These are phyloP conservation scores for Thalassophryne amazonica DNA, from an alignment of 2,797 vertebrate genomes.

Conservation along the genomic window DNA sequence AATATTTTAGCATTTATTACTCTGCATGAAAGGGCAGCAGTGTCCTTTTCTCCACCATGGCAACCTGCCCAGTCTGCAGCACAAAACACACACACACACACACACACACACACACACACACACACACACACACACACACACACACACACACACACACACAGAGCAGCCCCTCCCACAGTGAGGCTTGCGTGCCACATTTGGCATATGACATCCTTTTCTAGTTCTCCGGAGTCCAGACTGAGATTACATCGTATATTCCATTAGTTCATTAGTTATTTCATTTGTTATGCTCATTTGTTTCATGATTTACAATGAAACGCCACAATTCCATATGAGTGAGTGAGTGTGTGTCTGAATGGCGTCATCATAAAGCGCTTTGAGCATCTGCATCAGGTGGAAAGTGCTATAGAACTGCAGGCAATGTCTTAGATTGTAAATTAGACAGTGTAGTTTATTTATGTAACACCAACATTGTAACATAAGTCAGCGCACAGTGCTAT, in stretches of 20 bases:
- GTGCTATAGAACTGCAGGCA: too few relatives aligned
- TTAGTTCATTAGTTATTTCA: constrained; percentile 34
- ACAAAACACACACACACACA: neutral
- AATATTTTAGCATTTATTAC: neutral
- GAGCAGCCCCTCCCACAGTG: constrained; percentile 11
- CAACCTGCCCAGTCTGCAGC: constrained; percentile 10
- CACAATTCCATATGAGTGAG: neutral
- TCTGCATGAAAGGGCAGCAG: constrained; percentile 11
- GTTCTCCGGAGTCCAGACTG: constrained; percentile 14
- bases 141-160: constrained; percentile 3
- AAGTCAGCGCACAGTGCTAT: too few relatives aligned
- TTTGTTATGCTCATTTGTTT: constrained; percentile 10
- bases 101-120: neutral
- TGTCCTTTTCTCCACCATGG: constrained; percentile 22
- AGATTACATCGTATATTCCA: too few relatives aligned
- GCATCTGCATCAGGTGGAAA: too few relatives aligned
- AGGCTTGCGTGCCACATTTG: constrained; percentile 30
- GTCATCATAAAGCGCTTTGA: too few relatives aligned
- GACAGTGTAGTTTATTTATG: too few relatives aligned
- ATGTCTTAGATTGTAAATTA: too few relatives aligned
- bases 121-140: neutral
- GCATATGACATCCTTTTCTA: constrained; percentile 9
- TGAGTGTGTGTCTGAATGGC: too few relatives aligned
- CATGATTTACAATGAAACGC: neutral
- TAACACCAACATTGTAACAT: too few relatives aligned